Evolutionary conservation across 2,888 invertebrate species (phyloP).

Genomic region (Caenorhabditis sp.): DNA sequence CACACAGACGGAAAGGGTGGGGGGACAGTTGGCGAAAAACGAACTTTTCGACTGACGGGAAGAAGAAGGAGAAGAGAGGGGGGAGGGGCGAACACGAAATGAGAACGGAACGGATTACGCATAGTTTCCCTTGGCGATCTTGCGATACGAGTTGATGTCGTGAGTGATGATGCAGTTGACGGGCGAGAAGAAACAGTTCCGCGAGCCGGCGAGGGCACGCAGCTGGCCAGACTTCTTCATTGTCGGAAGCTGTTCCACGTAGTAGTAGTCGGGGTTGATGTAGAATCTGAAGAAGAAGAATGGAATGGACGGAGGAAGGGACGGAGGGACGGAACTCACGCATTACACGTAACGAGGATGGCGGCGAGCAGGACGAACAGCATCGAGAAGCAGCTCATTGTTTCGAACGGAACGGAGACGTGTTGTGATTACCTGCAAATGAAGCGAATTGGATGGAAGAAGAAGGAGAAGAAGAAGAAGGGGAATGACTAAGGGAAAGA

Average conservation of each 20-base stretch:
- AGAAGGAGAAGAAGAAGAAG: not conserved
- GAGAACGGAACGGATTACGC: constrained; percentile 15
- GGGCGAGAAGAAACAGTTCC: constrained; percentile 80
- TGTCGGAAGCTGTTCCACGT: constrained; percentile 52
- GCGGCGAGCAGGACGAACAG: constrained; percentile 53
- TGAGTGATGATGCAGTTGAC: constrained; percentile 81
- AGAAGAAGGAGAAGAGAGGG: not conserved
- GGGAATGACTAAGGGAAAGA: not conserved
- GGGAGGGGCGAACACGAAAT: not conserved
- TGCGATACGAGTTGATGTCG: constrained; percentile 75
- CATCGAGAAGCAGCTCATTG: constrained; percentile 49
- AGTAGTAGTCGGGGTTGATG: constrained; percentile 59
- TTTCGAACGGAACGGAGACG: constrained; percentile 11
- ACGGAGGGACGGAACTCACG: constrained; percentile 50
- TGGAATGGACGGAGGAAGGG: not conserved
- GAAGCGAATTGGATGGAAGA: constrained; percentile 23
- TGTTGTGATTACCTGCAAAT: constrained; percentile 54
- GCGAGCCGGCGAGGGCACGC: constrained; percentile 71
- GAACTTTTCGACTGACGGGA: constrained; percentile 2
- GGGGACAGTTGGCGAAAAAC: constrained; percentile 6
- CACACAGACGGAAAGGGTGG: constrained; percentile 37
- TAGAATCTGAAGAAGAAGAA: constrained; percentile 36
- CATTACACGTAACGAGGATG: constrained; percentile 41
- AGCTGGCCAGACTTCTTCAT: constrained; percentile 73
- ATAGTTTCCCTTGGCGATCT: constrained; percentile 68